Base-by-base conservation (phyloP, 2,113 vertebrate species). In the Ciconia boyciana region DNA sequence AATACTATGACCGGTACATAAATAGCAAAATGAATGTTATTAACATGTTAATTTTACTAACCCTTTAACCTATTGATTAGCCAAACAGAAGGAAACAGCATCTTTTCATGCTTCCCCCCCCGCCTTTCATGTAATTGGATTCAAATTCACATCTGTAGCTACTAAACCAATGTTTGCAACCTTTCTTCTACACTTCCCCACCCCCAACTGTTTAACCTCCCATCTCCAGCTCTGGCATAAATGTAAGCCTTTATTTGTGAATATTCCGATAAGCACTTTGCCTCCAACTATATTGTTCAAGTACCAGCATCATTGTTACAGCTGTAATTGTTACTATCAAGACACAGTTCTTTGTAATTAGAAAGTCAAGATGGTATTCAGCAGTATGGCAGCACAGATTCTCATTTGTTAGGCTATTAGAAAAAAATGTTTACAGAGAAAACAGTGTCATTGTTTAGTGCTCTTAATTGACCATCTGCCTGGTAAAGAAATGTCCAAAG, bases 401-500 rank as follows among this genome's bases (percentile, higher is more conserved):
- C 97, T 98, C 98, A 98, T 98, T 98, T 98, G 98, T 98, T 98
- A 98, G 96, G 97, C 98, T 98, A 98, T 98, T 98, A 98, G 98
- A 98, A 98, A 98, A 98, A 98, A 98, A 98, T 98, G 98, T 98
- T 98, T 98, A 98, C 98, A 98, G 97, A 98, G 98, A 98, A 98
- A 98, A 98, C 98, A 98, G 98, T 98, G 98, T 98, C 98, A 98
- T 98, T 98, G 98, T 98, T 98, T 98, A 98, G 98, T 98, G 97
- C 97, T 98, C 98, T 98, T 98, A 98, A 98, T 98, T 98, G 98
- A 98, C 98, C 98, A 98, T 98, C 98, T 98, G 98, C 98, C 98
- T 98, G 95, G 96, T 96, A 97, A 98, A 98, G 98, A 98, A 98
- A 98, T 98, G 98, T 98, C 98, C 98, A 98, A 98, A 98, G 98